phyloP scores from a whole-genome alignment of 2,113 vertebrate species.

The Toxotes chatareus region DNA sequence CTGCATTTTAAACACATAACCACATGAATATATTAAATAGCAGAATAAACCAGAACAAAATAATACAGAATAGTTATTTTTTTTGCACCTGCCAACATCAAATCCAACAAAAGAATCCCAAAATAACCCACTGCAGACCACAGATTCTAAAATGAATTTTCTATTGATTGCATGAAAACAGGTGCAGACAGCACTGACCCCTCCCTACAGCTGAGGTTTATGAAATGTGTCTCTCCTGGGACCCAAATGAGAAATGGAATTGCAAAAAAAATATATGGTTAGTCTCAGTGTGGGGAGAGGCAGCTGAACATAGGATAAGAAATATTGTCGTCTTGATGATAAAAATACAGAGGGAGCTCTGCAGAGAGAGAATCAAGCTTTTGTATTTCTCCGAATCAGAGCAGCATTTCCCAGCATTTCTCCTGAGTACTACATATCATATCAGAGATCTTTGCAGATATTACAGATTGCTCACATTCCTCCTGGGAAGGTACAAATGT shows the following conservation, averaged over 20 bases:
- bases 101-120: not conserved
- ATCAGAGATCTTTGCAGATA: conserved; percentile 37
- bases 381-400: conserved; percentile 30
- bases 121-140: conserved; percentile 12
- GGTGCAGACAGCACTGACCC: not conserved
- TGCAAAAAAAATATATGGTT: conserved; percentile 9
- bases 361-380: not conserved
- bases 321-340: conserved; percentile 33
- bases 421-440: not conserved
- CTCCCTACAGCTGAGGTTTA: conserved; percentile 20
- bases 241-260: conserved; percentile 24
- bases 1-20: not conserved
- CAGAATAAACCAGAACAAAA: not conserved
- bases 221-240: conserved; percentile 14
- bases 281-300: not conserved
- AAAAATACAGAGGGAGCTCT: conserved; percentile 7
- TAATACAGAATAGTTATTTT: not conserved
- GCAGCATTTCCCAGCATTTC: conserved; percentile 33
- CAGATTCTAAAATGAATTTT: not conserved
- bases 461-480: conserved; percentile 32
- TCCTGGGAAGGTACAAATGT: conserved; percentile 18
- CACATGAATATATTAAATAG: not conserved
- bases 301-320: not conserved
- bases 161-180: not conserved
- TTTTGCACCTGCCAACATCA: not conserved